phyloP scores from a whole-genome alignment of 2,888 invertebrate species.

The Synanthedon tipuliformis region DNA sequence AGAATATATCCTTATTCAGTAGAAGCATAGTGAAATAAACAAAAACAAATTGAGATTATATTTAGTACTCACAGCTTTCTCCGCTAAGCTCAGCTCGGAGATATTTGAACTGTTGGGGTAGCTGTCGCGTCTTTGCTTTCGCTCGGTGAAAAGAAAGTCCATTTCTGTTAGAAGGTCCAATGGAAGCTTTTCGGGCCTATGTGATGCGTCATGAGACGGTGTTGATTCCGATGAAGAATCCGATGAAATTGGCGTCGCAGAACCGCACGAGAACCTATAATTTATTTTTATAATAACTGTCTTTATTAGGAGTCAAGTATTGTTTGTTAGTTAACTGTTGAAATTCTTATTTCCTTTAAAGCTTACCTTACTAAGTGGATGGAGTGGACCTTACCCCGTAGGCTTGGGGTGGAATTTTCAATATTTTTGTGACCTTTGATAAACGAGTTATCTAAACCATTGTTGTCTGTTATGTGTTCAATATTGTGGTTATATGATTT shows the following conservation, averaged over 20 bases:
- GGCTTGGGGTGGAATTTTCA: no score
- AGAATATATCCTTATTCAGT: no score
- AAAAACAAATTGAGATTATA: not conserved
- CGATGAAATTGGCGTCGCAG: constrained; percentile 54
- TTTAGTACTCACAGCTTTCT: constrained; percentile 45
- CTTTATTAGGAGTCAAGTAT: constrained; percentile 1
- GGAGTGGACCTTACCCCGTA: no score
- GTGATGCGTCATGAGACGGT: constrained; percentile 28
- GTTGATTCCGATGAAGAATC: constrained; percentile 49
- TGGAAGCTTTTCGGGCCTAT: constrained; percentile 33
- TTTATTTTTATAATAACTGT: not conserved
- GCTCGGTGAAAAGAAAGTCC: constrained; percentile 47
- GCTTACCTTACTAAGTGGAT: no score
- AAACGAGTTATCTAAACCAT: no score
- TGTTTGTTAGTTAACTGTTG: not conserved
- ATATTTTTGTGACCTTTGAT: no score
- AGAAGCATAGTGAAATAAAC: no score
- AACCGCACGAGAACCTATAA: constrained; percentile 54
- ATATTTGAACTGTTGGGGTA: constrained; percentile 36
- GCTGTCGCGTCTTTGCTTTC: constrained; percentile 39
- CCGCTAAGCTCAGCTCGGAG: constrained; percentile 33
- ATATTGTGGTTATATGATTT: no score
- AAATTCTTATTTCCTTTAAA: not conserved
- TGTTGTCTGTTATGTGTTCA: no score
- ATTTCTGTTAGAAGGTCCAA: constrained; percentile 59